phyloP scores from a whole-genome alignment of 2,113 vertebrate genomes.

The Ariopsis seemanni region DNA sequence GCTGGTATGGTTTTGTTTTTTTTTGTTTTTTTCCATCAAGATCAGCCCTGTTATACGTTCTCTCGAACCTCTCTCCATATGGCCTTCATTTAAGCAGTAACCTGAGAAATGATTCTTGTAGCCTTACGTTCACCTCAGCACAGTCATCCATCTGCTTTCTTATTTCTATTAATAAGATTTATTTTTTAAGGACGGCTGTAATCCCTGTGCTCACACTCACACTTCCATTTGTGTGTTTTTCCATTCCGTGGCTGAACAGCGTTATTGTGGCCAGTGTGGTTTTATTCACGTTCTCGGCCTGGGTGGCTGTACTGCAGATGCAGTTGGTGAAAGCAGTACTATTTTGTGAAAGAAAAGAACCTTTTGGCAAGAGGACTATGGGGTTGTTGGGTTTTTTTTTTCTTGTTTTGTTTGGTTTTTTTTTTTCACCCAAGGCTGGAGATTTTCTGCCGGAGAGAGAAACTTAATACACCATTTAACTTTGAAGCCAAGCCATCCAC shows the following conservation, averaged over 20 bases:
- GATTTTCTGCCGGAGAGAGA: slow-evolving; percentile 52
- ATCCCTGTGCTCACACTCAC: slow-evolving; percentile 37
- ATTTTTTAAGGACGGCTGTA: slow-evolving; percentile 53
- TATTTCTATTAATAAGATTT: slow-evolving; percentile 57
- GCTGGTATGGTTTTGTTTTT: neutral
- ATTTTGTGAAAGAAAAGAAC: slow-evolving; percentile 35
- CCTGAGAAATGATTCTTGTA: slow-evolving; percentile 40
- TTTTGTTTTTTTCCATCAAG: slow-evolving; percentile 24
- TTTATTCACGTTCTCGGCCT: slow-evolving; percentile 48
- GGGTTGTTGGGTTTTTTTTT: too few relatives aligned
- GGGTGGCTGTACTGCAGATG: slow-evolving; percentile 42
- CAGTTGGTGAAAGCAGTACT: slow-evolving; percentile 37
- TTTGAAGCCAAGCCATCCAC: slow-evolving; percentile 52
- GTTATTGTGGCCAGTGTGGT: slow-evolving; percentile 52
- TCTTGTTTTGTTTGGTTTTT: neutral
- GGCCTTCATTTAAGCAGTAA: slow-evolving; percentile 61
- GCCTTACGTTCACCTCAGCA: slow-evolving; percentile 46
- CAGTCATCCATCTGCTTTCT: slow-evolving; percentile 51
- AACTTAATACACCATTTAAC: slow-evolving; percentile 54
- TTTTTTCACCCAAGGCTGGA: slow-evolving; percentile 44
- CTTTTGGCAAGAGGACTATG: slow-evolving; percentile 43
- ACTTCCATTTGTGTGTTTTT: slow-evolving; percentile 52
- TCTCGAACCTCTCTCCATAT: slow-evolving; percentile 55
- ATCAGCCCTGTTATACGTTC: slow-evolving; percentile 23
- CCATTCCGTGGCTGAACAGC: slow-evolving; percentile 10